Conservation (phyloP, 2,888 invertebrate species). For the Dilophus febrilis region DNA sequence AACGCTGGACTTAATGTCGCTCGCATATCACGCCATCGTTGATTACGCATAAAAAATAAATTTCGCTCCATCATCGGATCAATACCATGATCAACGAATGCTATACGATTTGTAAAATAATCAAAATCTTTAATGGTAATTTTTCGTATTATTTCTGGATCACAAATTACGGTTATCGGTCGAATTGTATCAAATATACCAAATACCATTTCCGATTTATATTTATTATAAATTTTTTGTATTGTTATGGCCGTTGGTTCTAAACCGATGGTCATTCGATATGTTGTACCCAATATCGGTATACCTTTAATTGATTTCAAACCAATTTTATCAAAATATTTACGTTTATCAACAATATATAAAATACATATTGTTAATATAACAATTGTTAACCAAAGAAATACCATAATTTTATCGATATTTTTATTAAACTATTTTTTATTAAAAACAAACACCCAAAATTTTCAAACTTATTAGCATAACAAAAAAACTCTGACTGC, state of each 20-base stretch:
- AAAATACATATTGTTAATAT: neutral
- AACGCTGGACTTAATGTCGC: slow-evolving; percentile 30
- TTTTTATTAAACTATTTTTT: too few relatives aligned
- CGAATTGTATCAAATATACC: slow-evolving; percentile 31
- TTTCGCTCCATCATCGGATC: slow-evolving; percentile 35
- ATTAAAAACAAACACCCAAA: too few relatives aligned
- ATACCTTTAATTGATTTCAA: neutral
- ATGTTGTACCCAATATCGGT: neutral
- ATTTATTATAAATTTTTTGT: neutral
- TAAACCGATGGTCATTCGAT: neutral
- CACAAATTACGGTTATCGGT: slow-evolving; percentile 32
- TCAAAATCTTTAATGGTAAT: slow-evolving; percentile 40
- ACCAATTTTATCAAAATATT: neutral
- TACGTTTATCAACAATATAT: neutral
- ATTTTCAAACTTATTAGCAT: too few relatives aligned
- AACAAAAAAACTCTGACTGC: too few relatives aligned
- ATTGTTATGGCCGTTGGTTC: neutral
- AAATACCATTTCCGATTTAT: slow-evolving; percentile 23
- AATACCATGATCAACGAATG: slow-evolving; percentile 22
- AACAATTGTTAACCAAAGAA: neutral
- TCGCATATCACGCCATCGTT: slow-evolving; percentile 30
- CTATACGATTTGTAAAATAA: slow-evolving; percentile 34
- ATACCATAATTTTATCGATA: too few relatives aligned
- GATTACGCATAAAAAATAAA: slow-evolving; percentile 31
- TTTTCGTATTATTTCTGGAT: slow-evolving; percentile 36